Percentiles rank a stretch among this genome's conserved stretches.
These are phyloP conservation scores for Homarus gammarus DNA, from an alignment of 2,888 invertebrate genomes.

Conservation along the genomic window DNA sequence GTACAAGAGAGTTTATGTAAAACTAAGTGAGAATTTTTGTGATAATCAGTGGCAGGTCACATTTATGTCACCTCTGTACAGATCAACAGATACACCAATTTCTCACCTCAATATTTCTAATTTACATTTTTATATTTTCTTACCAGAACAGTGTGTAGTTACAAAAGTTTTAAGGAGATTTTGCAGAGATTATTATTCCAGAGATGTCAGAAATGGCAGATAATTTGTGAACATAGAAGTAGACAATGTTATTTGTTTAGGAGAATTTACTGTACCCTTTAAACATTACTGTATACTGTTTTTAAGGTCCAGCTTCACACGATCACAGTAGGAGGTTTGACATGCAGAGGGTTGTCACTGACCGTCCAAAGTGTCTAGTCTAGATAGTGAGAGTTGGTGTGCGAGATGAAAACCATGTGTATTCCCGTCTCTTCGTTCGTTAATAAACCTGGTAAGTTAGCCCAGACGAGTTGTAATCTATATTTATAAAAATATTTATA, in stretches of 20 bases:
- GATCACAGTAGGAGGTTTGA: not conserved
- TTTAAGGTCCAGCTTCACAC: not conserved
- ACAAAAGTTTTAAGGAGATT: not conserved
- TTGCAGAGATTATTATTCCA: not conserved
- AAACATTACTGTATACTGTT: too few species aligned
- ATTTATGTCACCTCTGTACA: not conserved
- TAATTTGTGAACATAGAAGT: not conserved
- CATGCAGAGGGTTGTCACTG: not conserved
- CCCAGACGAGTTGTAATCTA: not conserved
- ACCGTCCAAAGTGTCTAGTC: conserved; percentile 1
- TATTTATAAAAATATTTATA: too few species aligned
- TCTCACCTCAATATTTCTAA: not conserved
- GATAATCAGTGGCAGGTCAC: not conserved
- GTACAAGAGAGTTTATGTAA: not conserved
- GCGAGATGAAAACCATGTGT: not conserved
- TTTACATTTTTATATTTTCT: not conserved
- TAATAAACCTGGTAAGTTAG: not conserved
- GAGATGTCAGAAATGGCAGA: not conserved
- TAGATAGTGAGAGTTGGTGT: not conserved
- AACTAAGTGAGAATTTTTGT: not conserved
- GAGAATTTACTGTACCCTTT: not conserved
- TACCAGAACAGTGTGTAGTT: not conserved
- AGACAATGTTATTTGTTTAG: not conserved
- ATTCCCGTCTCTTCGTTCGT: not conserved
- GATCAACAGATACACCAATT: not conserved